phyloP scores from a whole-genome alignment of 2,888 invertebrate genomes.

The Caenorhabditis becei region DNA sequence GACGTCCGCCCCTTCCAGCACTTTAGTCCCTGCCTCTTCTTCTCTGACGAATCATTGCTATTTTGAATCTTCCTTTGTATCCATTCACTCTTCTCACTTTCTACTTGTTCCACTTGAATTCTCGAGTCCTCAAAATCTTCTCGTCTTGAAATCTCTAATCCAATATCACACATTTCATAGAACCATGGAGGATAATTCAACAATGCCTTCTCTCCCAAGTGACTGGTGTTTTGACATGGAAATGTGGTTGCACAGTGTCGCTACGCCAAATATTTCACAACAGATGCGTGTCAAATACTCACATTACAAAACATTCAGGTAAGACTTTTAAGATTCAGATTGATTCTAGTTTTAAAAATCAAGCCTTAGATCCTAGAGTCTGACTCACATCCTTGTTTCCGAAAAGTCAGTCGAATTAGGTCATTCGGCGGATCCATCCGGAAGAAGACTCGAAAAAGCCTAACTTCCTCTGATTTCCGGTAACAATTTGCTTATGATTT shows the following conservation, averaged over 20 bases:
- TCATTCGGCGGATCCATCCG: constrained; percentile 18
- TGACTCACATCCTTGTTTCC: constrained; percentile 14
- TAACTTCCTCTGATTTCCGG: constrained; percentile 4
- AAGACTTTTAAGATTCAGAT: too few relatives aligned
- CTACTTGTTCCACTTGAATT: not conserved
- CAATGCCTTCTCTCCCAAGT: constrained; percentile 19
- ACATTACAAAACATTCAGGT: constrained; percentile 70
- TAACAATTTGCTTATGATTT: not conserved
- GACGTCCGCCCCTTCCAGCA: constrained; percentile 33
- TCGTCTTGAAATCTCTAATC: not conserved
- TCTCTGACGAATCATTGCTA: not conserved
- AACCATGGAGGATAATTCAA: constrained; percentile 22
- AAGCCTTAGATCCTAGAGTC: too few relatives aligned
- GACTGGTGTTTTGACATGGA: constrained; percentile 75
- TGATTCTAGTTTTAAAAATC: too few relatives aligned
- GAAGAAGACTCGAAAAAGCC: not conserved
- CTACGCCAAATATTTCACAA: constrained; percentile 37
- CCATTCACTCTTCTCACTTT: not conserved
- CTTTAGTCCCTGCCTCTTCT: constrained; percentile 14
- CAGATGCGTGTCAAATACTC: constrained; percentile 58
- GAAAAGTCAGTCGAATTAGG: constrained; percentile 32
- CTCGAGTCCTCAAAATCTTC: not conserved
- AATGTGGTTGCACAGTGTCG: constrained; percentile 60
- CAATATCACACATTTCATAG: not conserved
- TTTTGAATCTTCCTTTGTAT: constrained; percentile 1